These are phyloP conservation scores for Spea multiplicata DNA, from an alignment of 2,113 vertebrate genomes.

Conservation along the genomic window DNA sequence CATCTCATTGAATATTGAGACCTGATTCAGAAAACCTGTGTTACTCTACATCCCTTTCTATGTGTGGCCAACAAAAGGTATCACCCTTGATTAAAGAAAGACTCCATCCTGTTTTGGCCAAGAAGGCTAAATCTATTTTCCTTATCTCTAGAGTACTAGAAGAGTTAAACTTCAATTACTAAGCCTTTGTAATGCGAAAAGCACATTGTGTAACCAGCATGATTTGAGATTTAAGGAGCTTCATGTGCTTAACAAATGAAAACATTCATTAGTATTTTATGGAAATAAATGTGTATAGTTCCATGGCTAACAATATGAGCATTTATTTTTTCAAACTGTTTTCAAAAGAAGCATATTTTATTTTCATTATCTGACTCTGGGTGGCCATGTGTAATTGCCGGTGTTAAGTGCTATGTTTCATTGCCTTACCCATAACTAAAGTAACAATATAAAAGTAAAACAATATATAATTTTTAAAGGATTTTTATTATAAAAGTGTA, in stretches of 20 bases:
- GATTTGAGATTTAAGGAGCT: background rate
- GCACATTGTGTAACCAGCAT: background rate
- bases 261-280: constrained; percentile 10
- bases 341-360: background rate
- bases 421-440: constrained; percentile 11
- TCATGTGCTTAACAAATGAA: background rate
- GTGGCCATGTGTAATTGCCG: constrained; percentile 13
- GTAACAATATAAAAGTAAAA: background rate
- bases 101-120: no score
- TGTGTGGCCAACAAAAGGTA: no score
- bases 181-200: background rate
- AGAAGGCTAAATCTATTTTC: background rate
- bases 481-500: background rate
- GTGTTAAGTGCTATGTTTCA: background rate
- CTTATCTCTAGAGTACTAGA: background rate
- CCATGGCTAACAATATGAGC: background rate
- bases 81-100: no score
- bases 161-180: background rate
- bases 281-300: constrained; percentile 11
- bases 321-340: background rate
- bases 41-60: no score
- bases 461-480: background rate
- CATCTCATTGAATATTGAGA: no score
- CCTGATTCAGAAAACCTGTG: no score
- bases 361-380: background rate